These are phyloP conservation scores for Drosophila putrida DNA, from an alignment of 2,888 invertebrate species.

Conservation along the genomic window DNA sequence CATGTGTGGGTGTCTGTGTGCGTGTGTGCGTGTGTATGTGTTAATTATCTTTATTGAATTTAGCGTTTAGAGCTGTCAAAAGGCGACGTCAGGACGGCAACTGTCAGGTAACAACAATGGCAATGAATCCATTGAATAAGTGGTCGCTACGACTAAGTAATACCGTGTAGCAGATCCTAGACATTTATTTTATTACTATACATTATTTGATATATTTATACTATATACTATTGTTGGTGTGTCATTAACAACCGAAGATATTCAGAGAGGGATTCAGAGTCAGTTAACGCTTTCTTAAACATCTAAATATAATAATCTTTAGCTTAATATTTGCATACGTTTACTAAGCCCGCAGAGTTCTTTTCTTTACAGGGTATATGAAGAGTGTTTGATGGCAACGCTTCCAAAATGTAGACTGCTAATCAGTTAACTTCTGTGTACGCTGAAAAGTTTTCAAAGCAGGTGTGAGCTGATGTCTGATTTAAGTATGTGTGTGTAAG, in stretches of 20 bases:
- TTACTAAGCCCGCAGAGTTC: background rate
- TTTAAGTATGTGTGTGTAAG: background rate
- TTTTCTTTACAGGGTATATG: constrained; percentile 24
- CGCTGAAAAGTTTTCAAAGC: constrained; percentile 30
- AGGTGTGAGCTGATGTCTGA: constrained; percentile 29
- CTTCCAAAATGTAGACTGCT: constrained; percentile 24
- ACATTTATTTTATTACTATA: no score
- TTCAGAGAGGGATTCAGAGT: no score
- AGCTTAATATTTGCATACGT: background rate
- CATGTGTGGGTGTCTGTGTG: constrained; percentile 13
- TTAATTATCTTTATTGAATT: constrained; percentile 60
- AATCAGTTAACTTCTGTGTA: constrained; percentile 37
- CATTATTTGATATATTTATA: no score
- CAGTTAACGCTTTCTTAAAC: no score
- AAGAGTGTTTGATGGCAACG: background rate
- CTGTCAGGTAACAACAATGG: constrained; percentile 45
- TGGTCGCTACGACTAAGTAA: background rate
- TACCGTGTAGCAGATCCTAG: background rate
- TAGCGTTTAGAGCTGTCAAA: constrained; percentile 68
- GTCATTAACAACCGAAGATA: no score
- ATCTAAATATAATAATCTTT: background rate
- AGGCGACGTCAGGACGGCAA: constrained; percentile 47
- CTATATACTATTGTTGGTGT: no score
- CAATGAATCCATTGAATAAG: background rate
- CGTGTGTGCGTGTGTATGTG: constrained; percentile 43